These are phyloP conservation scores for Chaetodon auriga DNA, from an alignment of 2,113 vertebrate genomes.

Conservation along the genomic window DNA sequence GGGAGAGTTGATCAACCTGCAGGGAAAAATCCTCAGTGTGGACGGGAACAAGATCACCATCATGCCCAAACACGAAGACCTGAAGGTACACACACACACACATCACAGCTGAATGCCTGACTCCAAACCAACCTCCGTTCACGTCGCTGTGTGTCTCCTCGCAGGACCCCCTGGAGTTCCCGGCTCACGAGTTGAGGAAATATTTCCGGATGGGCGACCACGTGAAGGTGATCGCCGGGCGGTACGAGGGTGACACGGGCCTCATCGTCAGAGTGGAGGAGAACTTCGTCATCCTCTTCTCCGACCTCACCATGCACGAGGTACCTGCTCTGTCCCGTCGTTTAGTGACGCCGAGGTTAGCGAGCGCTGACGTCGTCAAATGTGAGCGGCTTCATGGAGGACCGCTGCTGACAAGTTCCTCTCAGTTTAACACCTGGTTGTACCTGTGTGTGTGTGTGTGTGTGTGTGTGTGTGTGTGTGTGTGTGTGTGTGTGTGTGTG, in stretches of 20 bases:
- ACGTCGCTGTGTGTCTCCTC: neutral
- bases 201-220: conserved; percentile 99
- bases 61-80: conserved; percentile 96
- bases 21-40: conserved; percentile 96
- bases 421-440: too few species aligned
- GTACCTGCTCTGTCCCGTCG: conserved; percentile 64
- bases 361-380: too few species aligned
- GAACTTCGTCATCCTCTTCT: conserved; percentile 97
- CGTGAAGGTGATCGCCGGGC: conserved; percentile 95
- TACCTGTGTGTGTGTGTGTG: too few species aligned
- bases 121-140: too few species aligned
- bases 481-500: neutral
- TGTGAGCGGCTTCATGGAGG: too few species aligned
- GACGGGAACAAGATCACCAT: conserved; percentile 98
- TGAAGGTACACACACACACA: conserved; percentile 87
- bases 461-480: too few species aligned
- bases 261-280: conserved; percentile 96
- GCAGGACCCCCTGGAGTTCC: conserved; percentile 96
- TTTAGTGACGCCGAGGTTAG: too few species aligned
- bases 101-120: too few species aligned
- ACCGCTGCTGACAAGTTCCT: too few species aligned
- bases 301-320: conserved; percentile 97
- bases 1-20: conserved; percentile 95
- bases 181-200: conserved; percentile 92
- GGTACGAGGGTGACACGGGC: conserved; percentile 95